Conservation (phyloP, 2,888 invertebrate species). For the Drosophila limbata region DNA sequence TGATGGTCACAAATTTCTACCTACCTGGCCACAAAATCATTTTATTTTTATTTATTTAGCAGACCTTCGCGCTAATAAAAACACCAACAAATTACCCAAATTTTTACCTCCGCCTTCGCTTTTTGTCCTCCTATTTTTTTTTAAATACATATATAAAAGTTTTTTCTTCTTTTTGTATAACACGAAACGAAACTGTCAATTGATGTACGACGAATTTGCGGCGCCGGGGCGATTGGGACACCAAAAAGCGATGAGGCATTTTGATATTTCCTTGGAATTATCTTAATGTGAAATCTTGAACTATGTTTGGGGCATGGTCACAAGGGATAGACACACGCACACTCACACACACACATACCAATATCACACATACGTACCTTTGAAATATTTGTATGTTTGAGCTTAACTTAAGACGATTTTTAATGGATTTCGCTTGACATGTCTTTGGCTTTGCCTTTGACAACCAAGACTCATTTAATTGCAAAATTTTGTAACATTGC, state of each 20-base stretch:
- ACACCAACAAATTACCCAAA: constrained; percentile 59
- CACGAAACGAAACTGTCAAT: constrained; percentile 79
- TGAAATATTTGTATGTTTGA: constrained; percentile 10
- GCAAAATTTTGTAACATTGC: constrained; percentile 71
- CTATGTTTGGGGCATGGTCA: constrained; percentile 78
- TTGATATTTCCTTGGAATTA: constrained; percentile 78
- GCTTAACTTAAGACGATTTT: constrained; percentile 66
- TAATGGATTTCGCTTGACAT: constrained; percentile 76
- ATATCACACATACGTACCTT: constrained; percentile 15
- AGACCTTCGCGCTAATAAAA: constrained; percentile 74
- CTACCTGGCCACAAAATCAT: constrained; percentile 56
- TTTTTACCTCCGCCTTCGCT: constrained; percentile 18
- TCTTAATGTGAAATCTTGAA: constrained; percentile 79
- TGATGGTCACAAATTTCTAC: constrained; percentile 63
- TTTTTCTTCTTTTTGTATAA: constrained; percentile 45
- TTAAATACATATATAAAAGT: background rate
- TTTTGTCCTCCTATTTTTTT: constrained; percentile 7
- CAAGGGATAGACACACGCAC: constrained; percentile 59
- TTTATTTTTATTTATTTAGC: constrained; percentile 48
- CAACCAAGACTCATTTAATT: constrained; percentile 69
- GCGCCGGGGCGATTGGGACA: constrained; percentile 59
- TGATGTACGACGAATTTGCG: constrained; percentile 61
- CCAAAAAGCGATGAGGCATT: constrained; percentile 38
- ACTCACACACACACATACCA: constrained; percentile 14
- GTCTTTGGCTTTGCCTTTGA: constrained; percentile 43